phyloP scores from a whole-genome alignment of 2,888 invertebrate genomes.

The Thysanoteuthis rhombus region DNA sequence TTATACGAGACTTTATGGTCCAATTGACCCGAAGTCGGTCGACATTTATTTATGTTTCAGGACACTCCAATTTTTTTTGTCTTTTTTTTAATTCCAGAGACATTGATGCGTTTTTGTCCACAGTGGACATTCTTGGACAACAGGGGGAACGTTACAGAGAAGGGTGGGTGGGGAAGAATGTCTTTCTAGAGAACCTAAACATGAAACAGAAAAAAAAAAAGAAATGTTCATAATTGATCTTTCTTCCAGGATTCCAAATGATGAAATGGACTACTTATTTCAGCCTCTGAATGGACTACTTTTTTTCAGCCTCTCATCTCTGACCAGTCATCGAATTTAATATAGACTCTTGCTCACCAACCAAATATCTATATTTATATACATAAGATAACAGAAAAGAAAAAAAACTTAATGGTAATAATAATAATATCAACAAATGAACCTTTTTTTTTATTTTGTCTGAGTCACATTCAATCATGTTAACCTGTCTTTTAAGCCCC shows the following conservation, averaged over 20 bases:
- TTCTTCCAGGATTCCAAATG: not conserved
- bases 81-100: not conserved
- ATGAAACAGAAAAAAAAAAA: not conserved
- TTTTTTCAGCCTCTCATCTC: not conserved
- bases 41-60: not conserved
- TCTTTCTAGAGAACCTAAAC: not conserved
- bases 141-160: not conserved
- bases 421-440: not conserved
- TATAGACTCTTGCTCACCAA: not conserved
- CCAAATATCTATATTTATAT: not conserved
- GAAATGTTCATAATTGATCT: not conserved
- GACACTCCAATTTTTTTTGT: not conserved
- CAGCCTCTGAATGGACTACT: too few species aligned
- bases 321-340: not conserved
- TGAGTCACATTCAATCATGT: not conserved
- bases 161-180: not conserved
- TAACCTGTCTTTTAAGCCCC: not conserved
- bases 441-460: not conserved
- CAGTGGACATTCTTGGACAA: not conserved
- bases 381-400: not conserved
- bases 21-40: not conserved
- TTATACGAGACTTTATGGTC: not conserved
- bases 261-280: not conserved
- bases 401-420: not conserved
- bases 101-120: not conserved